Evolutionary conservation across 2,797 vertebrate genomes (phyloP), one percentile per base, ranked within the genome.

Genomic region (Xiphorhynchus erythropygius): DNA sequence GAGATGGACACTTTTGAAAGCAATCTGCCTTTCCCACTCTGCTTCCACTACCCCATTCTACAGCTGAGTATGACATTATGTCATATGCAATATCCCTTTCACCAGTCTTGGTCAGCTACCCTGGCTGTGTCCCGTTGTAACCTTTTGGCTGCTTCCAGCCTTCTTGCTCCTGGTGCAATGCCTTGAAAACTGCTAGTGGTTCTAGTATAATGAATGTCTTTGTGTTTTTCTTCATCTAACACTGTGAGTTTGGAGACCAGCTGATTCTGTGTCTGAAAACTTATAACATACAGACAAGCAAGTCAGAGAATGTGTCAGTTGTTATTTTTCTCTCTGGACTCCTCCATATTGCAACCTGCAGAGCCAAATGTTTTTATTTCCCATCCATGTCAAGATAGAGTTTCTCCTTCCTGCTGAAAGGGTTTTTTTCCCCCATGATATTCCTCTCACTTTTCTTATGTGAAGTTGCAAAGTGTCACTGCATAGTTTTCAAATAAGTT

Each of bases 401-500:
- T 6, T 84, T 2, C 23, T 56, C 15, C 23, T 50, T 87, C 57
- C 15, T 5, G 2, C 17, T 53, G 49, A 56, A 63, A 47, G 4
- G 4, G 5, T 2, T 9, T 27, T 33, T 47, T 33, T 49, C 22
- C 7, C 7, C 6, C 4, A 18, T 41, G 16, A 41, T 53, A 32
- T 42, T 86, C 77, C 15, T 60, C 22, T 75, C 50, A 55, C 21
- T 83, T 57, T 50, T 42, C 39, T 69, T 79, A 41, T 10, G 18
- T 21, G 16, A 49, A 28, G 12, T 44, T 11, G 19, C 25, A 76
- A 90, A 82, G 18, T 73, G 49, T 32, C 49, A 42, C n/a, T 69
- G 35, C 47, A n/a, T 27, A 73, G 49, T 50, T 94, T 90, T 68
- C 64, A 70, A 89, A 80, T n/a, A 57, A 13, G 9, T 92, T 77